Evolutionary conservation across 1,140 invertebrate genomes (phyloP), one percentile per base, ranked within the genome.

Genomic region (Ylistrum balloti): DNA sequence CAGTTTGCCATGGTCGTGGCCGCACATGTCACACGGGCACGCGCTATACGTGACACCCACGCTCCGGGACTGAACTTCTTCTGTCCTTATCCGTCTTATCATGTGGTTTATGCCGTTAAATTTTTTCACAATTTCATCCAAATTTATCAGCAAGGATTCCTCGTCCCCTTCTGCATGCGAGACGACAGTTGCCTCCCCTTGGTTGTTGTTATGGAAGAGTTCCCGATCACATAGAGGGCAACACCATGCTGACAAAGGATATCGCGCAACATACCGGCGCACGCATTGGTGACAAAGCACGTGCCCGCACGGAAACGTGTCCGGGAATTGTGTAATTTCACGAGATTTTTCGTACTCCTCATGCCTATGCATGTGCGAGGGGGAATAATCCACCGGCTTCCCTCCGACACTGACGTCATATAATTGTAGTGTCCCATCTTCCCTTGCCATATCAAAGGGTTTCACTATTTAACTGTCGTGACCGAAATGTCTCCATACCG

Each of bases 261-360:
- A 88, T 0, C 93, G 91, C 20, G 91, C 92, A 88, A 95, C 91
- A 74, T 94, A 90, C 35, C 93, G 93, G 9, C 95, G 91, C 11
- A 95, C 90, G 86, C 95, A 95, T 85, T 94, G 93, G 91, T 95
- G 95, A 92, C 95, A 95, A 34, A 95, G 92, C 32, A 95, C 93
- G 90, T 95, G 95, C 20, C 95, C 95, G 88, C 95, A 95, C 28
- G 95, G 94, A 87, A 95, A 95, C 3, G 94, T 95, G 88, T 95
- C 95, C 32, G 95, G 95, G 15, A 94, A 94, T 33, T 93, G 92
- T 15, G 91, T 91, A 74, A 93, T 92, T 87, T 95, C 94, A 0
- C 94, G 88, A 33, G 90, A 92, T 86, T 89, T 45, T 33, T 93
- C 88, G 86, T 93, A 94, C 48, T 94, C 94, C 38, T 89, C 87